Evolutionary conservation across 2,113 vertebrate species (phyloP), one percentile per base, ranked within the genome.

Genomic region (Epinephelus fuscoguttatus): DNA sequence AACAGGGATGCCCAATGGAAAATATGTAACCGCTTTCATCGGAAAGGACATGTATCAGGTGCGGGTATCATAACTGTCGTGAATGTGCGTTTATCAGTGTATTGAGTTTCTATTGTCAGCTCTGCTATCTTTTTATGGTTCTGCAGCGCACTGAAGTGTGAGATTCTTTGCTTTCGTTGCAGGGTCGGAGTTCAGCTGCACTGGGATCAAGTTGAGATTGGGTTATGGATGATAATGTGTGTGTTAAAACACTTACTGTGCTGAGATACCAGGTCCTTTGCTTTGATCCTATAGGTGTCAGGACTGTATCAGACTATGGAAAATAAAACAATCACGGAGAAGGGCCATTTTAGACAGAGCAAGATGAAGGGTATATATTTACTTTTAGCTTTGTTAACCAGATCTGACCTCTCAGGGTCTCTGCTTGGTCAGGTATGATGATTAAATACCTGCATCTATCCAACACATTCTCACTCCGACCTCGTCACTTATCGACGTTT

Each of bases 41-140:
- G 30, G 64, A 81, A 56, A 21, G 6, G 33, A 70, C 73, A 59
- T 59, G 12, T 56, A 50, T 49, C 60, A 73, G 30, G 25, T 18
- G 17, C 8, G 10, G 55, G 5, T 62, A 55, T 72, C 66, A 64
- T 63, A 60, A 63, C 37, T 3, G 7, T 30, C 2, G 33, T 23
- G 49, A 78, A 72, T 30, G 67, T 45, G 55, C 21, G 3, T 80
- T 68, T 84, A 92, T 90, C 89, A 82, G 83, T 47, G 33, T 21
- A 7, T 9, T 37, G 84, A 81, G 89, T 92, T 92, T 92, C 86
- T 88, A 88, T 90, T 91, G 80, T 84, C 37, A 21, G 45, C 45
- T 68, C 59, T 62, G 53, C 59, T 87, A 87, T 90, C 83, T 87
- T 82, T 90, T 93, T 91, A 91, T 89, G 84, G 80, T 61, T 70